Evolutionary conservation across 2,797 vertebrate genomes (phyloP), one percentile per base, ranked within the genome.

Genomic region (Myotis myotis): DNA sequence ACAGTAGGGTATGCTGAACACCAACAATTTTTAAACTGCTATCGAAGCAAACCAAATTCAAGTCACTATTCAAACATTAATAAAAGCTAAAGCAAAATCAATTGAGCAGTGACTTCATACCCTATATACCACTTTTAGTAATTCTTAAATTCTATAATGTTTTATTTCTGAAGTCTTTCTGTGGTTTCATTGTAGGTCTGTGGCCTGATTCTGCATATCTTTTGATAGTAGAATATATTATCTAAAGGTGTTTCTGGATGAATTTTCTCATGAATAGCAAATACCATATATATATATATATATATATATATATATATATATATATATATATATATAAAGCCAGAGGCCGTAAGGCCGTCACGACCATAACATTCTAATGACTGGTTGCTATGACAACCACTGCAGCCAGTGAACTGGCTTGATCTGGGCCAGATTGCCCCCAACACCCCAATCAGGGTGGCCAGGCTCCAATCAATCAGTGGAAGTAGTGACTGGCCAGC

Each of bases 131-230:
- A 76, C 10, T 33, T 71, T 81, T 87, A 84, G 17, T 66, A 83
- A 30, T 85, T 75, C 28, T 90, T 88, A 22, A 88, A 72, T 89
- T 25, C 19, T 85, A 3, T 60, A 25, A 33, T 89, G 15, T 75
- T 86, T 84, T 49, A 38, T 78, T 96, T 90, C 23, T 60, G 30
- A 60, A 70, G 28, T 80, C n/a, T 74, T 92, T 72, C 38, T 87
- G 6, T 75, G 16, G 30, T 22, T 55, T 86, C 70, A 53, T 74
- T 49, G 41, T 91, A 78, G 23, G 22, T 38, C n/a, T 72, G 6
- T 49, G 5, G 6, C 64, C 22, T 87, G n/a, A 85, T 85, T 81
- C 23, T 66, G 0, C 25, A 13, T 70, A 70, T 71, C 11, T 10
- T 33, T 89, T 79, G 13, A 83, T 76, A 84, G 44, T 80, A 49